Percentiles rank a stretch among this genome's conserved stretches.
These are phyloP conservation scores for Amphibalanus amphitrite DNA, from an alignment of 1,140 invertebrate species.

Conservation along the genomic window DNA sequence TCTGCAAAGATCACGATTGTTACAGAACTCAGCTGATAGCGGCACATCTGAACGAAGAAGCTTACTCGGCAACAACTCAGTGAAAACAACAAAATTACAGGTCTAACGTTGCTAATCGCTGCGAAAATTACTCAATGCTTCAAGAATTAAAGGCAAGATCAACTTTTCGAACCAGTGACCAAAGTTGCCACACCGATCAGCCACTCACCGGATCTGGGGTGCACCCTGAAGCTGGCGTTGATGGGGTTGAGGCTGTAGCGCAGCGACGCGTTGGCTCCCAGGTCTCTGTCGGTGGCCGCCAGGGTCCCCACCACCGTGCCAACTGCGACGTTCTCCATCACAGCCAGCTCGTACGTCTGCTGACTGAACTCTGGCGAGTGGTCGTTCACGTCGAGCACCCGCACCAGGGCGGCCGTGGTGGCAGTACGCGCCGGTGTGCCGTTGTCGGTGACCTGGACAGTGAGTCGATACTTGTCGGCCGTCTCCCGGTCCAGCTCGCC, in stretches of 20 bases:
- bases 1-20: too few relatives aligned
- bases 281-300: slow-evolving; percentile 58
- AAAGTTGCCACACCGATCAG: slow-evolving; percentile 13
- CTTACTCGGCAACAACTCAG: too few relatives aligned
- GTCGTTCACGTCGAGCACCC: slow-evolving; percentile 81
- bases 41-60: too few relatives aligned
- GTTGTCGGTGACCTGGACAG: slow-evolving; percentile 67
- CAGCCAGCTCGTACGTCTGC: slow-evolving; percentile 53
- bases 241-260: slow-evolving; percentile 50
- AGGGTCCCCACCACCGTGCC: slow-evolving; percentile 60
- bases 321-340: slow-evolving; percentile 68
- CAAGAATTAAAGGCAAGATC: too few relatives aligned
- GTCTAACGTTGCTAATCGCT: too few relatives aligned
- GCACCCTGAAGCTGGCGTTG: slow-evolving; percentile 66
- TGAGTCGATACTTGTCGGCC: slow-evolving; percentile 53
- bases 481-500: slow-evolving; percentile 56
- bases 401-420: slow-evolving; percentile 53
- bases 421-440: slow-evolving; percentile 67
- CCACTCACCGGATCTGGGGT: slow-evolving; percentile 60
- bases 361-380: slow-evolving; percentile 36
- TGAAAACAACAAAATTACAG: too few relatives aligned
- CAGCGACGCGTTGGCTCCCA: slow-evolving; percentile 63
- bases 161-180: too few relatives aligned
- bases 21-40: too few relatives aligned
- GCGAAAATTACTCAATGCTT: too few relatives aligned